Evolutionary conservation across 2,113 vertebrate genomes (phyloP).

Genomic region (Haplotaxodon microlepis): DNA sequence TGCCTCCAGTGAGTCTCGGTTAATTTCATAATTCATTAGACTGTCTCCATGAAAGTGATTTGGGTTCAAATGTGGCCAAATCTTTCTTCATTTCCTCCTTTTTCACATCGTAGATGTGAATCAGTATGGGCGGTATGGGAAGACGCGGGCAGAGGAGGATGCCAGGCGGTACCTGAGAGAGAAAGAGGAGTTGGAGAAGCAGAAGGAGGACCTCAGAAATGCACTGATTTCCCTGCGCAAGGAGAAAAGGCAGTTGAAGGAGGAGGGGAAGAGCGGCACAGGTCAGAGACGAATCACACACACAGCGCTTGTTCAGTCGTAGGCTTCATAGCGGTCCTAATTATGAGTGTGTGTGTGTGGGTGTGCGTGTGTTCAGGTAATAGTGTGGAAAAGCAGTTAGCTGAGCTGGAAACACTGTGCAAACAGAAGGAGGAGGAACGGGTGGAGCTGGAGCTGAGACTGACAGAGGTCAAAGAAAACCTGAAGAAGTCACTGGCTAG

Average conservation of each 20-base stretch:
- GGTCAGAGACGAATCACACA: conserved; percentile 66
- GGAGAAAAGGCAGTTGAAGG: conserved; percentile 82
- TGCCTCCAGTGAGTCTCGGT: conserved; percentile 80
- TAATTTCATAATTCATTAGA: background rate
- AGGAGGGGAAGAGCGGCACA: conserved; percentile 73
- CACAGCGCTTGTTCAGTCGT: background rate
- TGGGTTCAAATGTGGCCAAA: background rate
- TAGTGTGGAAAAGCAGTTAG: conserved; percentile 76
- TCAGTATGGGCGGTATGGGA: conserved; percentile 89
- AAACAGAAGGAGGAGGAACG: conserved; percentile 82
- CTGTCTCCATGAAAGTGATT: background rate
- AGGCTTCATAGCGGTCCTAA: background rate
- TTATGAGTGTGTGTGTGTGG: background rate
- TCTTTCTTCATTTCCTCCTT: background rate
- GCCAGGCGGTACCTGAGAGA: conserved; percentile 82
- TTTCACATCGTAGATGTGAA: conserved; percentile 75
- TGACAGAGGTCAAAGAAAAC: conserved; percentile 89
- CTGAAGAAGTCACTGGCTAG: conserved; percentile 90
- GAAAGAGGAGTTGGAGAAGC: conserved; percentile 88
- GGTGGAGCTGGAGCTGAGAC: conserved; percentile 86
- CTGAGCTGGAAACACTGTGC: conserved; percentile 80
- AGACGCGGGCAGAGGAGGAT: conserved; percentile 93
- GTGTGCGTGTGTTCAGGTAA: conserved; percentile 59
- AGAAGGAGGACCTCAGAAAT: conserved; percentile 81
- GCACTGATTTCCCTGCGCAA: conserved; percentile 76